A percentile compares a stretch with the other conserved stretches of the same genome.
Conservation (phyloP, 2,888 invertebrate genomes). For the Netelia virgata region DNA sequence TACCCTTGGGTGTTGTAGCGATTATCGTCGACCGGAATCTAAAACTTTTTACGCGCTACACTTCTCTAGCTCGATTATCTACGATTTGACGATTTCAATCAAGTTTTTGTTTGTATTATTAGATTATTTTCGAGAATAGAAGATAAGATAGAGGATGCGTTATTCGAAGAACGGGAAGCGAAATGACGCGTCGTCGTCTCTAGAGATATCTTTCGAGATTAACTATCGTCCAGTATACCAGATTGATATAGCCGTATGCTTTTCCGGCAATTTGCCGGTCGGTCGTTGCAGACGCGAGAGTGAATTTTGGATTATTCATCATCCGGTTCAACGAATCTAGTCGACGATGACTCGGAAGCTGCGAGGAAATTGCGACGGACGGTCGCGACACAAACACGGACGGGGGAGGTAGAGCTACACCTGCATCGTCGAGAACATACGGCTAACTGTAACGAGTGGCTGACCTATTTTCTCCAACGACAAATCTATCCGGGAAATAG, state of each 20-base stretch:
- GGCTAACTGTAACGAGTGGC: too few species aligned
- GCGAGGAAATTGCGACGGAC: constrained; percentile 60
- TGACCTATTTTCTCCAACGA: too few species aligned
- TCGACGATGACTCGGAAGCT: constrained; percentile 50
- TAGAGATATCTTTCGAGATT: background rate
- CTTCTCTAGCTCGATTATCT: too few species aligned
- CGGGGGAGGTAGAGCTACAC: background rate
- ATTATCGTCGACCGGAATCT: too few species aligned
- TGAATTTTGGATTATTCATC: constrained; percentile 19
- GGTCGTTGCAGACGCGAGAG: constrained; percentile 14
- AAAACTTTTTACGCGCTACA: too few species aligned
- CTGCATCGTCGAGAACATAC: background rate
- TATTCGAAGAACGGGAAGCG: constrained; percentile 38
- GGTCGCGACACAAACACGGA: constrained; percentile 2
- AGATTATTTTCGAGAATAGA: too few species aligned
- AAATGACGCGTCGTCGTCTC: constrained; percentile 23
- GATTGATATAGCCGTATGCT: background rate
- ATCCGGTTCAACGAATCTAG: constrained; percentile 8
- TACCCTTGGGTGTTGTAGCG: background rate
- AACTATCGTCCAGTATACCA: background rate
- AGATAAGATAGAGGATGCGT: constrained; percentile 1
- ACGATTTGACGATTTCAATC: too few species aligned
- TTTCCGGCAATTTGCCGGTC: constrained; percentile 20
- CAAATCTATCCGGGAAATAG: too few species aligned
- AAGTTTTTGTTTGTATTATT: too few species aligned